phyloP scores from a whole-genome alignment of 2,797 vertebrate genomes.

The Diplodus sargus region DNA sequence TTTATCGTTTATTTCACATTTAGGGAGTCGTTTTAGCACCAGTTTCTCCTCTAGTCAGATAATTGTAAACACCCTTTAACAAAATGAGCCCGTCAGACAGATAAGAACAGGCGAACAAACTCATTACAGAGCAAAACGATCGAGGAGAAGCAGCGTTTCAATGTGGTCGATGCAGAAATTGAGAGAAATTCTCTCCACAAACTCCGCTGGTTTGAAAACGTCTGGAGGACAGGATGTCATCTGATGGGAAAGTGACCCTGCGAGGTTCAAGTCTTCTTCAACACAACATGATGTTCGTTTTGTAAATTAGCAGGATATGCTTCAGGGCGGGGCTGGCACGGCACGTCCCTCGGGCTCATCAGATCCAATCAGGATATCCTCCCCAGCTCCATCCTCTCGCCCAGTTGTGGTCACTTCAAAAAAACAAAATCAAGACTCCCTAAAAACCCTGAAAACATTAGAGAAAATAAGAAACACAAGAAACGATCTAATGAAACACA shows the following conservation, averaged over 20 bases:
- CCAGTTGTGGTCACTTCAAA: background rate
- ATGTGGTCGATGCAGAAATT: background rate
- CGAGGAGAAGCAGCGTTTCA: constrained; percentile 3
- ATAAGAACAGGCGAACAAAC: constrained; percentile 30
- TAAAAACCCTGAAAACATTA: background rate
- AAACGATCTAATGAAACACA: background rate
- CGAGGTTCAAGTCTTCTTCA: too few species aligned
- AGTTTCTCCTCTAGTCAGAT: constrained; percentile 15
- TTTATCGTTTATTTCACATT: background rate
- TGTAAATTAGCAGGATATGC: too few species aligned
- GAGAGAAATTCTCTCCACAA: too few species aligned
- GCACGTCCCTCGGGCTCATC: too few species aligned
- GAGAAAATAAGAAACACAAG: background rate
- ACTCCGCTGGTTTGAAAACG: too few species aligned
- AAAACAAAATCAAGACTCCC: too few species aligned
- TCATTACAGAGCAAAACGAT: background rate
- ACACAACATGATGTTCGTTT: too few species aligned
- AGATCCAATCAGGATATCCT: too few species aligned
- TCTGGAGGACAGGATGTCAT: background rate
- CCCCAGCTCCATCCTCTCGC: too few species aligned
- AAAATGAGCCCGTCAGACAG: background rate
- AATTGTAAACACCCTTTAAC: constrained; percentile 8
- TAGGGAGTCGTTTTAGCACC: background rate
- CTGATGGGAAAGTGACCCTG: background rate
- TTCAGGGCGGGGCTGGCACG: too few species aligned